Percentiles rank a stretch among this genome's conserved stretches.
Conservation (phyloP, 2,113 vertebrate genomes). For the Laticauda laticaudata region DNA sequence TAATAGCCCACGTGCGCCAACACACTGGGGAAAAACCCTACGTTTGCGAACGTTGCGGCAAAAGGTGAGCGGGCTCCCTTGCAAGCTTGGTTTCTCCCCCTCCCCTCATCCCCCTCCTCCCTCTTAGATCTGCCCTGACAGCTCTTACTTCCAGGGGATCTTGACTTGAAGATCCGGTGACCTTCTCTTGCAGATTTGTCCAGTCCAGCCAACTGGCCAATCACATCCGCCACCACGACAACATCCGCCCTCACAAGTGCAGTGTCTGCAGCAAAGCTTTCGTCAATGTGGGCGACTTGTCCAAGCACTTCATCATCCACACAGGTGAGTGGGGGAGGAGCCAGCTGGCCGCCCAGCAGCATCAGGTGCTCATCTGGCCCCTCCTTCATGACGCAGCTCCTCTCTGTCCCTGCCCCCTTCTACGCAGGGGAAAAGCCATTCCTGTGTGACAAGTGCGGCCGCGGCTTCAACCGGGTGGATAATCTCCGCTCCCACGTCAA, state of each 20-base stretch:
- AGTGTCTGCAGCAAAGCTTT: conserved; percentile 95
- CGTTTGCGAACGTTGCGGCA: conserved; percentile 96
- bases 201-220: conserved; percentile 98
- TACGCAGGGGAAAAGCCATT: conserved; percentile 91
- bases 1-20: conserved; percentile 95
- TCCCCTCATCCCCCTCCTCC: no score
- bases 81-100: background rate
- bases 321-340: conserved; percentile 76
- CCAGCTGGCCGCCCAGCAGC: fast-evolving
- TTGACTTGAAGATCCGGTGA: background rate
- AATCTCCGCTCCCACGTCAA: conserved; percentile 97
- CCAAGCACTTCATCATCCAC: conserved; percentile 98
- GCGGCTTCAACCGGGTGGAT: conserved; percentile 96
- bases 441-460: conserved; percentile 93
- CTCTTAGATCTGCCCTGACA: background rate
- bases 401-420: fast-evolving
- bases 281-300: conserved; percentile 95
- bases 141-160: background rate
- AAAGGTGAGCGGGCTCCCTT: conserved; percentile 76
- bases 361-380: background rate
- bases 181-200: conserved; percentile 78
- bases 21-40: conserved; percentile 98
- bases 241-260: conserved; percentile 96
- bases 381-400: background rate
- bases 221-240: conserved; percentile 98